A percentile compares a stretch with the other conserved stretches of the same genome.
These are phyloP conservation scores for Ganaspis sp. DNA, from an alignment of 1,140 invertebrate genomes.

Conservation along the genomic window DNA sequence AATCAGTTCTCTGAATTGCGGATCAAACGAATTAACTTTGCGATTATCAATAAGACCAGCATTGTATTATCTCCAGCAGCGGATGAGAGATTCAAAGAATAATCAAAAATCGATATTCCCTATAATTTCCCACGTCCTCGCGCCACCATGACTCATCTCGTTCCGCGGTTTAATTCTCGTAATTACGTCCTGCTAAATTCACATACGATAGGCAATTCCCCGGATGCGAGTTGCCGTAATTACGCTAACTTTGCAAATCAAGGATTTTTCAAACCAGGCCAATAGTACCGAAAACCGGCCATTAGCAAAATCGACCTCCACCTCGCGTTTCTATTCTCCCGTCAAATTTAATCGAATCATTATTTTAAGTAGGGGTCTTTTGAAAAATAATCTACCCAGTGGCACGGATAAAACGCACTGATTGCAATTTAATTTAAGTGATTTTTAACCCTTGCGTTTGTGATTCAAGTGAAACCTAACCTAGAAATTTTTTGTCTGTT, in stretches of 20 bases:
- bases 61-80: too few species aligned
- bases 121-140: constrained; percentile 47
- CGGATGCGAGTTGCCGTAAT: constrained; percentile 4
- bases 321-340: background rate
- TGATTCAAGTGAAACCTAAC: background rate
- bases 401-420: background rate
- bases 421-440: background rate
- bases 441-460: background rate
- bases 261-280: background rate
- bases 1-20: constrained; percentile 7
- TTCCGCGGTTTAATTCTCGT: constrained; percentile 37
- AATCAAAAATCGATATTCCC: constrained; percentile 43
- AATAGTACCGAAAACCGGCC: background rate
- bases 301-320: background rate
- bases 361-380: background rate
- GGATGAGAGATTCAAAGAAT: constrained; percentile 34
- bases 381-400: background rate
- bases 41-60: background rate
- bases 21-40: constrained; percentile 9
- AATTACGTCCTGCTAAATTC: constrained; percentile 49
- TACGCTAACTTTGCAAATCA: constrained; percentile 23
- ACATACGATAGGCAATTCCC: background rate
- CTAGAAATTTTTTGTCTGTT: background rate
- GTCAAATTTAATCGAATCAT: background rate
- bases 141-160: constrained; percentile 39